phyloP scores from a whole-genome alignment of 2,888 invertebrate genomes.

The Teleogryllus oceanicus region DNA sequence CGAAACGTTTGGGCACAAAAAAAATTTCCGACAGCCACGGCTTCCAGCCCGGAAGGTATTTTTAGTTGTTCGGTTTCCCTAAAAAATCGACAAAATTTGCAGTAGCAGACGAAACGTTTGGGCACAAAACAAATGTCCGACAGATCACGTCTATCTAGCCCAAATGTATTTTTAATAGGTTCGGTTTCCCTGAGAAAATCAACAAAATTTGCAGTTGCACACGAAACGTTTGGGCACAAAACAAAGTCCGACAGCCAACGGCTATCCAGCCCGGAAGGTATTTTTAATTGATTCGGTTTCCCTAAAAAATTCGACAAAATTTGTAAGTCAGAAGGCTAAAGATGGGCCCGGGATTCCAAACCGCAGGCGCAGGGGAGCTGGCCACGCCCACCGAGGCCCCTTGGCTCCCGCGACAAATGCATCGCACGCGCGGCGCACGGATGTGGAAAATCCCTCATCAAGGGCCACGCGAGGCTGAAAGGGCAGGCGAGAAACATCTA shows the following conservation, averaged over 20 bases:
- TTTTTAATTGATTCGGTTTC: no score
- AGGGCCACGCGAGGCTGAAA: neutral
- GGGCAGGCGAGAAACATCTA: conserved; percentile 7
- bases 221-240: no score
- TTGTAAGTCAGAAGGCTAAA: neutral
- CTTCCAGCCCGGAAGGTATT: no score
- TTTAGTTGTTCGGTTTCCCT: no score
- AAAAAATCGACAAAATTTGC: neutral
- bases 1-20: no score
- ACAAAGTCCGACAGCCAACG: no score
- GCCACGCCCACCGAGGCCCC: no score
- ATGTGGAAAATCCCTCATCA: neutral
- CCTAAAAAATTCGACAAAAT: neutral
- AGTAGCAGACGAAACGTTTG: neutral
- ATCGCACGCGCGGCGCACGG: neutral
- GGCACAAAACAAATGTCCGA: no score
- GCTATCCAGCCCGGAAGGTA: no score
- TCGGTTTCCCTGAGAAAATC: neutral
- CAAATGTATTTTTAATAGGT: no score
- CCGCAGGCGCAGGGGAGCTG: neutral
- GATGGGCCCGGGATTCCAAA: neutral
- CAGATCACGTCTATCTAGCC: no score
- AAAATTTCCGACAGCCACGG: no score
- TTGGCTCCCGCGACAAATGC: neutral
- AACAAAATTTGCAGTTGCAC: neutral